Evolutionary conservation across 2,113 vertebrate genomes (phyloP).

Genomic region (Psittacara wagleri): DNA sequence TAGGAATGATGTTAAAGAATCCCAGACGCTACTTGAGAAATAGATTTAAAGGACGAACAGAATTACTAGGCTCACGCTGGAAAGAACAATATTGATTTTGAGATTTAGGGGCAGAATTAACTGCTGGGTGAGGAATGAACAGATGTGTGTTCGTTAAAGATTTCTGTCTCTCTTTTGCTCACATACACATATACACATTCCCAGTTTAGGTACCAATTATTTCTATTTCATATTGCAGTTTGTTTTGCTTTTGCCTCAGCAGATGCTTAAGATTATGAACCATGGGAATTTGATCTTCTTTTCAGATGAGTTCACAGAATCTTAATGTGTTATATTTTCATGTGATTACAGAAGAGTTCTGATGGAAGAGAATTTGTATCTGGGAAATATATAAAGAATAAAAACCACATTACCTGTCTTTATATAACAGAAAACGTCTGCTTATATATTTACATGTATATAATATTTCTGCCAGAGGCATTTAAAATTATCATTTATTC

Average conservation of each 20-base stretch:
- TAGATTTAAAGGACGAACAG: background rate
- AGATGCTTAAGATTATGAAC: background rate
- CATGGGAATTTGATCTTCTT: background rate
- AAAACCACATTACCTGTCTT: background rate
- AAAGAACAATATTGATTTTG: constrained; percentile 2
- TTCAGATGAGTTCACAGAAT: background rate
- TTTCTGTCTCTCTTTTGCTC: background rate
- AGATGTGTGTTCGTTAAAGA: background rate
- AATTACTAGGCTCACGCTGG: background rate
- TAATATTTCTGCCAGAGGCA: background rate
- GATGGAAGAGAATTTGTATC: background rate
- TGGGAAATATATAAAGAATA: background rate
- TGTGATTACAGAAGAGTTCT: background rate
- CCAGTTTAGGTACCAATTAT: background rate
- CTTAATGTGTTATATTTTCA: background rate
- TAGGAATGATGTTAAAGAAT: background rate
- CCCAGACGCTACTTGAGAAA: background rate
- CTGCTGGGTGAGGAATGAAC: background rate
- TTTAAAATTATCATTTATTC: background rate
- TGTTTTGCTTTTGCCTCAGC: background rate
- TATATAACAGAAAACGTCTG: background rate
- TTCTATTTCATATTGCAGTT: background rate
- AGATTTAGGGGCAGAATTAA: background rate
- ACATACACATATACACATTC: background rate
- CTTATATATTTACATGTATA: background rate